Evolutionary conservation across 1,140 invertebrate genomes (phyloP).

Genomic region (Proales similis): DNA sequence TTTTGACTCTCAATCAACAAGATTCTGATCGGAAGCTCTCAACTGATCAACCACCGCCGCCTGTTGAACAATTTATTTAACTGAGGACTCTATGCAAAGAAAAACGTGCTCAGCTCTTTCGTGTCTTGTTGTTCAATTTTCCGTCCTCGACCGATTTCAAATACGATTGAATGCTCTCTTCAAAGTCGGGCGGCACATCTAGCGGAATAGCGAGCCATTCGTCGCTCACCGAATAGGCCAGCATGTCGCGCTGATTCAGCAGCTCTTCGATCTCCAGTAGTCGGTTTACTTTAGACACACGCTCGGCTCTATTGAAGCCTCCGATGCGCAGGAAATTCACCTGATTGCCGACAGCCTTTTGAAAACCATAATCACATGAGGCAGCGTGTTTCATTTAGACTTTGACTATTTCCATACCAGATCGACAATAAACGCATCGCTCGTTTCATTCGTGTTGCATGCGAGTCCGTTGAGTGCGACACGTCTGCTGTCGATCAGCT

Average conservation of each 20-base stretch:
- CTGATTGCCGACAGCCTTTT: constrained; percentile 24
- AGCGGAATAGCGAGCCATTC: too few species aligned
- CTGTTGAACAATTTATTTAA: constrained; percentile 12
- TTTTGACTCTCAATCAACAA: not conserved
- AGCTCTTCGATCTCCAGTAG: constrained; percentile 30
- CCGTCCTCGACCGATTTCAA: too few species aligned
- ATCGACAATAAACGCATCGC: constrained; percentile 30
- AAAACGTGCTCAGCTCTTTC: too few species aligned
- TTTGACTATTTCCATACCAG: not conserved
- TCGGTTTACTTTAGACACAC: constrained; percentile 30
- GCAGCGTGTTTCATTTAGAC: not conserved
- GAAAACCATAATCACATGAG: not conserved
- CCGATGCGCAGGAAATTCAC: constrained; percentile 30
- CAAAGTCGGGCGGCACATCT: not conserved
- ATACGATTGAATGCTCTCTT: too few species aligned
- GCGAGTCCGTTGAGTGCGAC: not conserved
- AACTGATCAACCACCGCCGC: constrained; percentile 15
- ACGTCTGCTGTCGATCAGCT: too few species aligned
- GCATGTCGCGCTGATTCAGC: constrained; percentile 4
- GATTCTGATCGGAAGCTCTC: constrained; percentile 30
- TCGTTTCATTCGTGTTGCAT: constrained; percentile 15
- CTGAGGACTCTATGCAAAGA: too few species aligned
- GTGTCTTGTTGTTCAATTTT: constrained; percentile 1
- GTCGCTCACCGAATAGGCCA: not conserved
- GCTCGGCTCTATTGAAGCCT: constrained; percentile 22